Evolutionary conservation across 2,797 vertebrate genomes (phyloP).

Genomic region (Nyctalus aviator): DNA sequence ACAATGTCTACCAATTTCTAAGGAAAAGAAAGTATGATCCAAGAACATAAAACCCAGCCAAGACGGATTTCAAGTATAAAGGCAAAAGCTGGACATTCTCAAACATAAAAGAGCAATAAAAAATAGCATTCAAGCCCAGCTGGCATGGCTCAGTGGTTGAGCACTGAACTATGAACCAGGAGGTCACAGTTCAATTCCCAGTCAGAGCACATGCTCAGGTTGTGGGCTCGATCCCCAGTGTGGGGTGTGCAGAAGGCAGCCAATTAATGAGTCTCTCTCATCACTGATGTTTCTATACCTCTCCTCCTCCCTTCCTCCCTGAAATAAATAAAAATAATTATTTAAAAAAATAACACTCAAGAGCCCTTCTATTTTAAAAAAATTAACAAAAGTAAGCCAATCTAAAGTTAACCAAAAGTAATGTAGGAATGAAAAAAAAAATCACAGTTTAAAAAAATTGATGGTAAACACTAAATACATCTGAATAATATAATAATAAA

Average conservation of each 20-base stretch:
- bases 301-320: no score
- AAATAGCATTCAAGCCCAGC: neutral
- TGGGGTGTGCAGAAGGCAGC: no score
- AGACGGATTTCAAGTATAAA: conserved; percentile 47
- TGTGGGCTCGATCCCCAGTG: no score
- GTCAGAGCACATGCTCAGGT: no score
- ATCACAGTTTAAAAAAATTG: neutral
- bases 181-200: no score
- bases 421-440: conserved; percentile 25
- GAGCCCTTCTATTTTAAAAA: neutral
- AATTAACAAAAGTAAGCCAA: conserved; percentile 7
- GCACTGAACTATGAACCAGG: no score
- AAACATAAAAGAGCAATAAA: conserved; percentile 37
- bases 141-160: no score
- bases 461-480: neutral
- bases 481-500: conserved; percentile 36
- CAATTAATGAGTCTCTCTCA: no score
- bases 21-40: conserved; percentile 66
- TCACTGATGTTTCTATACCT: no score
- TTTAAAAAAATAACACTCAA: neutral
- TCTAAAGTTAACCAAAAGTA: conserved; percentile 39
- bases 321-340: no score
- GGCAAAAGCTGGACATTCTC: conserved; percentile 51
- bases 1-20: conserved; percentile 57
- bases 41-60: conserved; percentile 64